Percentiles rank a stretch among this genome's conserved stretches.
phyloP scores from a whole-genome alignment of 2,113 vertebrate species.

The Gavia stellata region DNA sequence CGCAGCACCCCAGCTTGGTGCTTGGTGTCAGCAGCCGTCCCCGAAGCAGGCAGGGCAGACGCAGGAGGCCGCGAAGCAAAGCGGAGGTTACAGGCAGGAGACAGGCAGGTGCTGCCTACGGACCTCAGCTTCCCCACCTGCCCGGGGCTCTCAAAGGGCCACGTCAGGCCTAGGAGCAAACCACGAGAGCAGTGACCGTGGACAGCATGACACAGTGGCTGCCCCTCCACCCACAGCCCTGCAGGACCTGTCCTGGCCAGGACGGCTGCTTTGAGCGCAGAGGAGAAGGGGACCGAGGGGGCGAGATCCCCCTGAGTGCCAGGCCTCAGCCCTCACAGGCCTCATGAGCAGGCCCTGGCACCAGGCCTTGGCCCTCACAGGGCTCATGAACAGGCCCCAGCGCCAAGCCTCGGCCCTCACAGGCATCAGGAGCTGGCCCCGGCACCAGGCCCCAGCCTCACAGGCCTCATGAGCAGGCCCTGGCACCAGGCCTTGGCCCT shows the following conservation, averaged over 20 bases:
- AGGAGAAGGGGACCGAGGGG: neutral
- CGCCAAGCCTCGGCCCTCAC: neutral
- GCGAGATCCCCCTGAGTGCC: too few relatives aligned
- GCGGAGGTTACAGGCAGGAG: too few relatives aligned
- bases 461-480: neutral
- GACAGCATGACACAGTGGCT: accelerated
- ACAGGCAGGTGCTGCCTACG: neutral
- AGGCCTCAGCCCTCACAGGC: too few relatives aligned
- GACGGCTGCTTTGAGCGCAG: neutral
- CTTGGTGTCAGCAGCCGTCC: neutral
- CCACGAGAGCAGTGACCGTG: too few relatives aligned
- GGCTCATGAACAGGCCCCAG: too few relatives aligned
- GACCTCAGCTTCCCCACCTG: neutral
- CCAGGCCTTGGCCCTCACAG: neutral
- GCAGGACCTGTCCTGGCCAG: neutral
- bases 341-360: neutral
- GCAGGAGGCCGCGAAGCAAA: neutral
- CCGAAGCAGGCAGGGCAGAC: neutral
- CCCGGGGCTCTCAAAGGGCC: neutral
- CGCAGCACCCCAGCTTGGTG: neutral
- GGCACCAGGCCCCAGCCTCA: too few relatives aligned
- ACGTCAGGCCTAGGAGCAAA: too few relatives aligned
- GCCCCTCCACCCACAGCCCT: neutral
- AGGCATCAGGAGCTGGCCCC: too few relatives aligned
- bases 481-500: neutral